A percentile compares a stretch with the other conserved stretches of the same genome.
Conservation (phyloP, 2,113 vertebrate genomes). For the Narcine bancroftii region DNA sequence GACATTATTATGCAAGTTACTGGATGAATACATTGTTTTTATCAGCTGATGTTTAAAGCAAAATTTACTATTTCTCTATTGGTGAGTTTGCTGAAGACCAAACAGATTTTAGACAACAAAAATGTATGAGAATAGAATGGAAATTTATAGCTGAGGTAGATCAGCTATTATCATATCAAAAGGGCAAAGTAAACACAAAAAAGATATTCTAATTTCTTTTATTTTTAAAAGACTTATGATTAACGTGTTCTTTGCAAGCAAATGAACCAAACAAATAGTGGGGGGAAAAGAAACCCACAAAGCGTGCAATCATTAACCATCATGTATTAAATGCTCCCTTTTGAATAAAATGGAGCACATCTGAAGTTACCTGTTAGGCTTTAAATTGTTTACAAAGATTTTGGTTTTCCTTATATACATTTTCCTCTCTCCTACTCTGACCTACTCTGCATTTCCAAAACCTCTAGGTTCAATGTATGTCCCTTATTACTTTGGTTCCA, state of each 20-base stretch:
- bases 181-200: no score
- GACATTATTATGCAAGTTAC: background rate
- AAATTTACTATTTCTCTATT: background rate
- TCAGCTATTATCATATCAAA: no score
- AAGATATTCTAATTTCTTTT: no score
- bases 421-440: conserved; percentile 49
- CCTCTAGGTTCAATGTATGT: background rate
- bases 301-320: background rate
- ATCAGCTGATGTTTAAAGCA: background rate
- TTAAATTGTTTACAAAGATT: conserved; percentile 75
- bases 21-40: background rate
- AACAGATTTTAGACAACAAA: no score
- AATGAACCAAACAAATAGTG: background rate
- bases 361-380: conserved; percentile 65
- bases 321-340: background rate
- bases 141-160: no score
- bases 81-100: no score
- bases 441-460: background rate
- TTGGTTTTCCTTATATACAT: conserved; percentile 65
- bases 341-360: background rate
- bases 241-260: background rate
- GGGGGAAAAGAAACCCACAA: background rate
- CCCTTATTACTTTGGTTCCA: no score
- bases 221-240: background rate
- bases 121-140: no score